phyloP scores from a whole-genome alignment of 2,797 vertebrate genomes.

The Erpetoichthys calabaricus region DNA sequence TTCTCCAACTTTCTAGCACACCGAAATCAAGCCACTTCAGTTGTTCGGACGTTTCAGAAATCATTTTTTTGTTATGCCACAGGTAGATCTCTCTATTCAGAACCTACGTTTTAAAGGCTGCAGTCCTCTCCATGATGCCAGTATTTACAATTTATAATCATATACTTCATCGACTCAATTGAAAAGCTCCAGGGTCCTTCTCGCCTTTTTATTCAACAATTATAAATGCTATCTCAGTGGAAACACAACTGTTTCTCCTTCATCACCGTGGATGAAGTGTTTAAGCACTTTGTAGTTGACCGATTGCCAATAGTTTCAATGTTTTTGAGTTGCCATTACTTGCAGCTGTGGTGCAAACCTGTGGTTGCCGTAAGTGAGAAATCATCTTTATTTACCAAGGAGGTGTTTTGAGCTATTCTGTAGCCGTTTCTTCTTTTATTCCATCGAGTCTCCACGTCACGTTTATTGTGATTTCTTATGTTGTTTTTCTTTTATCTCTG shows the following conservation, averaged over 20 bases:
- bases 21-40: constrained; percentile 26
- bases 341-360: constrained; percentile 37
- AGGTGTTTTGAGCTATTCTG: constrained; percentile 29
- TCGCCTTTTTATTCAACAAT: constrained; percentile 21
- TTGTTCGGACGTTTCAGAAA: constrained; percentile 27
- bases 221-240: constrained; percentile 32
- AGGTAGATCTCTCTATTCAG: constrained; percentile 49
- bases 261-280: constrained; percentile 49
- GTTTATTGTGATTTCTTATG: constrained; percentile 33
- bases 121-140: constrained; percentile 44
- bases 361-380: constrained; percentile 28
- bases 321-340: constrained; percentile 65
- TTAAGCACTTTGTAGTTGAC: constrained; percentile 89
- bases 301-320: constrained; percentile 69
- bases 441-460: constrained; percentile 36
- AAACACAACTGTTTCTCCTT: constrained; percentile 40
- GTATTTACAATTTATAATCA: constrained; percentile 19
- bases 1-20: constrained; percentile 1
- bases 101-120: constrained; percentile 54
- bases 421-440: constrained; percentile 14
- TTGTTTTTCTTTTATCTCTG: constrained; percentile 21
- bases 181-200: constrained; percentile 46
- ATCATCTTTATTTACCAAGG: constrained; percentile 28
- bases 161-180: constrained; percentile 26
- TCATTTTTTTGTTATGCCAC: constrained; percentile 28